A percentile compares a stretch with the other conserved stretches of the same genome.
These are phyloP conservation scores for Tragelaphus scriptus DNA, from an alignment of 2,113 vertebrate genomes.

Conservation along the genomic window DNA sequence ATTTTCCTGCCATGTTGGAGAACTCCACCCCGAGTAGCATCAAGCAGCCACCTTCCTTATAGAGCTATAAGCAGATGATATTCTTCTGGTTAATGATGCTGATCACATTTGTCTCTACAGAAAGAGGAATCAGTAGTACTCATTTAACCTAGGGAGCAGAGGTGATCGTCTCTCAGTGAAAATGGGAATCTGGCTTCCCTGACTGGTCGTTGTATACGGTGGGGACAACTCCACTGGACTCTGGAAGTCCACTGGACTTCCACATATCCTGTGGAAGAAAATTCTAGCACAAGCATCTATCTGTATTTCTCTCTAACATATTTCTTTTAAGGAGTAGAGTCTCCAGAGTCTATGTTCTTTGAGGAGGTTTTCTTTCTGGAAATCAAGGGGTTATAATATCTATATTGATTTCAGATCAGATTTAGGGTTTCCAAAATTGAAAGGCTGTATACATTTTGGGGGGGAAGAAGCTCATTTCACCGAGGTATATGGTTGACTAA, in stretches of 20 bases:
- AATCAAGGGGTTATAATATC: neutral
- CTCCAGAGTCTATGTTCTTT: neutral
- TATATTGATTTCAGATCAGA: neutral
- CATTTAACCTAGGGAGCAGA: constrained; percentile 67
- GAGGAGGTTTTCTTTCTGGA: neutral
- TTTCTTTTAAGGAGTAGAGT: neutral
- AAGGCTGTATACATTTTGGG: neutral
- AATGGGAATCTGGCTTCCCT: constrained; percentile 63
- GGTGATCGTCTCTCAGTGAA: constrained; percentile 70
- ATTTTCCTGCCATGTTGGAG: constrained; percentile 62
- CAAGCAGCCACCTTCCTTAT: constrained; percentile 48
- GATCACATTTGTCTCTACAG: constrained; percentile 67
- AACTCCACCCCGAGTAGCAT: constrained; percentile 37
- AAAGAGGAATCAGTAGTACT: constrained; percentile 70
- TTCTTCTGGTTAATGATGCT: constrained; percentile 65
- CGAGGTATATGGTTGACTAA: neutral
- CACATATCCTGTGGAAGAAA: neutral
- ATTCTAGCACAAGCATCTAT: neutral
- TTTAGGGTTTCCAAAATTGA: constrained; percentile 14
- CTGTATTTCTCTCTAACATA: neutral
- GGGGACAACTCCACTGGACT: neutral
- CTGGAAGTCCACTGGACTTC: neutral
- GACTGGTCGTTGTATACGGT: constrained; percentile 25
- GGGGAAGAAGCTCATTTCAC: neutral
- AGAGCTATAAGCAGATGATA: constrained; percentile 53